Base-by-base conservation (phyloP, 2,888 invertebrate genomes). In the Eristalis pertinax region DNA sequence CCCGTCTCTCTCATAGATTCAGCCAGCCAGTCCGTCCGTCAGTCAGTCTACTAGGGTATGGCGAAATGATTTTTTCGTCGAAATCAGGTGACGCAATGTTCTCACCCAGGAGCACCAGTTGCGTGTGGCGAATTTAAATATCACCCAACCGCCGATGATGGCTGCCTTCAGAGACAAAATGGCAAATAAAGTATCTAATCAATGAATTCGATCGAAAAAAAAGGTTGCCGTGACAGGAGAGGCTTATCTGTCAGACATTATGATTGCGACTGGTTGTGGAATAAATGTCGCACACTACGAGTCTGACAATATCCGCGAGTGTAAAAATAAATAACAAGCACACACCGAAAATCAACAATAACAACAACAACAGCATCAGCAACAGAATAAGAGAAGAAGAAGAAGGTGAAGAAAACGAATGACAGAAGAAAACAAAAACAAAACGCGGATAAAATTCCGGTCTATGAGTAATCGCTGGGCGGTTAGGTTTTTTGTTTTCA, bases 381-480 rank as follows among this genome's bases (percentile, higher is more conserved):
- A 19, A 58, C 69, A 74, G 15, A 63, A 26, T 15, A 41, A 13
- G 19, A 15, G 41, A 63, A 62, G 38, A 63, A 26, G n/a, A 8
- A 41, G 50, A 50, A 50, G 1, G 19, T 8, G 50, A 50, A 38
- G 35, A 35, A 35, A 35, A 38, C 35, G 11, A 38, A 38, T 32
- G 32, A 7, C 5, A 32, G 32, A 15, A 43, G 43, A 43, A 63
- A 70, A 70, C 43, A 32, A 32, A 26, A 64, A 29, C 60, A 70
- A 76, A 26, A 26, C 64, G 70, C 50, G 64, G 76, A 76, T 76
- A 75, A 79, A 83, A 84, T 87, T 80, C 84, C 87, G 79, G 84
- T 84, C 84, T 87, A 87, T 87, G 87, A 87, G 83, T 87, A 87
- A 87, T 79, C 75, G 67, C 15, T 75, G 43, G 75, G 32, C 80